Conservation (phyloP, 37 sponge, comb jelly and placozoan genomes). For the Haliclona indistincta region DNA sequence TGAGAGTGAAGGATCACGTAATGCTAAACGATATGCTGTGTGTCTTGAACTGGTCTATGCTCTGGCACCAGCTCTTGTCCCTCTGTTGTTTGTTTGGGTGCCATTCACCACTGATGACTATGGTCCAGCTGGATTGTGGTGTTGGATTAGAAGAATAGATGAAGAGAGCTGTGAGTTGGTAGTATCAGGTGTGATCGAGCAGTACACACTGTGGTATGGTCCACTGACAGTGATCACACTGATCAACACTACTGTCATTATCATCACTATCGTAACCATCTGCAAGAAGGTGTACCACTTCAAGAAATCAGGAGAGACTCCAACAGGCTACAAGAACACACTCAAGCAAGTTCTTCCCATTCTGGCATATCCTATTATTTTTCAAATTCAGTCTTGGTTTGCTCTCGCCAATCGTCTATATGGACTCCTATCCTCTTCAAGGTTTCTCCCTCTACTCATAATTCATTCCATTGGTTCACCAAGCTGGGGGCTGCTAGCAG, state of each 20-base stretch:
- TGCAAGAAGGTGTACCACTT: background rate
- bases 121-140: constrained; percentile 1
- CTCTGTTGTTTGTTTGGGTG: background rate
- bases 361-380: background rate
- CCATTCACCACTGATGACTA: background rate
- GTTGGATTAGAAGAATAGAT: constrained; percentile 4
- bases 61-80: background rate
- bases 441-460: background rate
- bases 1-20: no score
- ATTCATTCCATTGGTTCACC: background rate
- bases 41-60: background rate
- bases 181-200: background rate
- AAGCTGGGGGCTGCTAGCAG: background rate
- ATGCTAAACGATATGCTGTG: no score
- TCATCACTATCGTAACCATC: background rate
- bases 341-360: background rate
- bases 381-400: background rate
- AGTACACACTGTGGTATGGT: background rate
- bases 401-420: background rate
- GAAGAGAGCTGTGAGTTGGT: background rate
- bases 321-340: background rate
- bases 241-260: background rate
- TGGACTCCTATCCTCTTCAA: no score
- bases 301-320: background rate
- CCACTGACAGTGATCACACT: background rate